These are phyloP conservation scores for Poecile atricapillus DNA, from an alignment of 2,113 vertebrate species.

Conservation along the genomic window DNA sequence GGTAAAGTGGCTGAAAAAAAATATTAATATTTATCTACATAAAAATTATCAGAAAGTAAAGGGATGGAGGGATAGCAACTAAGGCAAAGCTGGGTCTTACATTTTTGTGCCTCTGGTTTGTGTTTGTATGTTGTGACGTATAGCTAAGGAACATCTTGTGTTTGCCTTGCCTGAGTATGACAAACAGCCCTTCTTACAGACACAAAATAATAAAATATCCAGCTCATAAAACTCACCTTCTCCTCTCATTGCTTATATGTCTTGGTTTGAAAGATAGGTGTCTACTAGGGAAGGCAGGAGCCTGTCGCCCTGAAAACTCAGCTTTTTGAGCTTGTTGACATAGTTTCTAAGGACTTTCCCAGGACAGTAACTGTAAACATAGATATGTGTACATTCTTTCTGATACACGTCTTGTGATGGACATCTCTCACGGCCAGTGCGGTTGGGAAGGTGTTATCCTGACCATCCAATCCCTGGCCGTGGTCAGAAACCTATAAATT, in stretches of 20 bases:
- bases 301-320: too few species aligned
- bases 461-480: too few species aligned
- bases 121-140: not conserved
- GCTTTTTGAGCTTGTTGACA: too few species aligned
- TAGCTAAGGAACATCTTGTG: not conserved
- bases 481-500: too few species aligned
- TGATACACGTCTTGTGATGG: too few species aligned
- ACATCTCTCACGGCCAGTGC: too few species aligned
- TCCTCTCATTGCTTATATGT: not conserved
- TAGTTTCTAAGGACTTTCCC: too few species aligned
- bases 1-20: not conserved
- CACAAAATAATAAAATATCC: not conserved
- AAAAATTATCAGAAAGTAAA: not conserved
- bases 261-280: too few species aligned
- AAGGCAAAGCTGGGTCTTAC: not conserved
- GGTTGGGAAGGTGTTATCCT: too few species aligned
- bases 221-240: not conserved
- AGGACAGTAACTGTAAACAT: too few species aligned
- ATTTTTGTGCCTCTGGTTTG: not conserved
- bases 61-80: accelerated
- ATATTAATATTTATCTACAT: not conserved
- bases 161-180: not conserved
- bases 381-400: too few species aligned
- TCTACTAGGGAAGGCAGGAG: too few species aligned
- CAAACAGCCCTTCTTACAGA: not conserved